Evolutionary conservation across 2,888 invertebrate genomes (phyloP), one percentile per base, ranked within the genome.

Genomic region (Ommatoiulus sabulosus): DNA sequence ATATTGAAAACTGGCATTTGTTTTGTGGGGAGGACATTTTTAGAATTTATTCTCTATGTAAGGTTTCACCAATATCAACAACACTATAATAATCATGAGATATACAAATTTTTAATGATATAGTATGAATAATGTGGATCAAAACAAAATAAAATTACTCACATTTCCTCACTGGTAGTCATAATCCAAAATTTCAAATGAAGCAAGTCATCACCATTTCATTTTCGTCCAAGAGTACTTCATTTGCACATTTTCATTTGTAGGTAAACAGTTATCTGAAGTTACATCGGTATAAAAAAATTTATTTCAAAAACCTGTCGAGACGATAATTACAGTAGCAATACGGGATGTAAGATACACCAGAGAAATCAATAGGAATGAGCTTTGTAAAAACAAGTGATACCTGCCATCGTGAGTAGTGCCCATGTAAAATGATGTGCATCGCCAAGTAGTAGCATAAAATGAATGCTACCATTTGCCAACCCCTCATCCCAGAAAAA

Each of bases 241-340:
- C 35, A 35, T 35, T n/a, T n/a, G 57, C 17, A 4, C 17, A 57
- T n/a, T 7, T 57, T n/a, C 57, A n/a, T 4, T 57, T 57, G 57
- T 7, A 17, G 5, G 35, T 35, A 35, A 57, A 17, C 7, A 35
- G 15, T 43, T 52, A 43, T 35, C 86, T 44, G n/a, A 17, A 85
- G n/a, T 4, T n/a, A 46, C 4, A 12, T 86, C 44, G 44, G 86
- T 86, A 86, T 86, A 86, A 86, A 86, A 86, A 86, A 86, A 86
- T 86, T 86, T 86, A 86, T 86, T 86, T 86, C 86, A 86, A 86
- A 86, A 86, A 86, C 86, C 86, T 86, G 86, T 48, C 17, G 80
- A 46, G 86, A 86, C 48, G 44, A 86, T 86, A 86, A 86, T 86
- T 86, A 86, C 86, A 86, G 44, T 44, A 15, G 80, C 80, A 80